Percentiles rank a stretch among this genome's conserved stretches.
phyloP scores from a whole-genome alignment of 92 coral and sea anemone genomes.

The Chrysogorgia sp. region DNA sequence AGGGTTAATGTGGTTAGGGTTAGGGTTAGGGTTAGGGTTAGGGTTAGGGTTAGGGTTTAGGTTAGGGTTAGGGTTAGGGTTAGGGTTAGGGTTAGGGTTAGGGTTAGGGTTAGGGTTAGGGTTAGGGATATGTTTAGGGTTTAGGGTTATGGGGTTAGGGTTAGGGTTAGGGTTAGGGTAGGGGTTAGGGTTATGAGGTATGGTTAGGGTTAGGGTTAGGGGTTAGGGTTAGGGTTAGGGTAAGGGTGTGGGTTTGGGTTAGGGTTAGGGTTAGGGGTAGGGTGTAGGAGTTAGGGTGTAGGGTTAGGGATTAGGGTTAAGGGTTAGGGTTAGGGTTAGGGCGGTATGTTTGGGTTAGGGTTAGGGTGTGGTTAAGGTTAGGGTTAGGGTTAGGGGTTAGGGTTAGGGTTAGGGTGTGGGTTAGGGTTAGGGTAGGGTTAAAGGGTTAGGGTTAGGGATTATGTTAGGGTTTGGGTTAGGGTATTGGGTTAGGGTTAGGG shows the following conservation, averaged over 20 bases:
- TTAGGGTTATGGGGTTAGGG: constrained; percentile 27
- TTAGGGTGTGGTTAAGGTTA: constrained; percentile 39
- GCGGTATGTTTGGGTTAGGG: constrained; percentile 48
- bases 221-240: constrained; percentile 38
- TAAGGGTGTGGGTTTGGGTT: constrained; percentile 37
- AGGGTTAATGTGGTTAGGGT: too few relatives aligned
- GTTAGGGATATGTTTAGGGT: constrained; percentile 46
- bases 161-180: constrained; percentile 5
- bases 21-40: too few relatives aligned
- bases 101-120: constrained; percentile 32
- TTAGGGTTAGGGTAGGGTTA: constrained; percentile 54
- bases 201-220: constrained; percentile 42
- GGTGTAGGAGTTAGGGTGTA: constrained; percentile 46
- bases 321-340: constrained; percentile 53
- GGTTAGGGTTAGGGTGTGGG: constrained; percentile 23
- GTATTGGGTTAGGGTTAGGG: constrained; percentile 50
- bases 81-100: constrained; percentile 32
- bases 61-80: too few relatives aligned
- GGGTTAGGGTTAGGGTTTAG: too few relatives aligned
- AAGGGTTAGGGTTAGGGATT: constrained; percentile 50
- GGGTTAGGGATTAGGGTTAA: constrained; percentile 35
- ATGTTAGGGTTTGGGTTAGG: constrained; percentile 33
- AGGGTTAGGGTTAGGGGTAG: constrained; percentile 26
- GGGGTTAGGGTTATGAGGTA: background rate
- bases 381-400: constrained; percentile 45